Conservation (phyloP, 2,797 vertebrate species). For the Allobates femoralis region DNA sequence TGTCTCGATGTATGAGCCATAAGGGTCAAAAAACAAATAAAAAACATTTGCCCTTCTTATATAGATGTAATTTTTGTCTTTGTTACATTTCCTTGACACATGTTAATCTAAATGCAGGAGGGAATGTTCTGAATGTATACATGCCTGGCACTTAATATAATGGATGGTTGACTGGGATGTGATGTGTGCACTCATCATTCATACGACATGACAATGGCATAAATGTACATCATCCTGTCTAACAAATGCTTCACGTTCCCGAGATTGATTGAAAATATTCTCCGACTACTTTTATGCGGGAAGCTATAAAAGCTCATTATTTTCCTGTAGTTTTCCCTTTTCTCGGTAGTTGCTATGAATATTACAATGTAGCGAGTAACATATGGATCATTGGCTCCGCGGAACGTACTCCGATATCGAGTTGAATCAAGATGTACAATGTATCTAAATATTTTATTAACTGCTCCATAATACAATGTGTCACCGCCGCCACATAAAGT, state of each 20-base stretch:
- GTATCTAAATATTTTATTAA: constrained; percentile 53
- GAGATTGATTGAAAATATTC: constrained; percentile 26
- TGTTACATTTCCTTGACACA: background rate
- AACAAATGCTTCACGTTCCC: constrained; percentile 10
- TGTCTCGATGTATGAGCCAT: background rate
- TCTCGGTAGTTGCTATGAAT: background rate
- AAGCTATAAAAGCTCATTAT: constrained; percentile 16
- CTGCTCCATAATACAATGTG: constrained; percentile 31
- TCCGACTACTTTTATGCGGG: constrained; percentile 20
- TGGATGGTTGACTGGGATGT: constrained; percentile 33
- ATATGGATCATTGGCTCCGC: constrained; percentile 1
- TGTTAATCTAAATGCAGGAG: constrained; percentile 9
- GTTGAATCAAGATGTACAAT: background rate
- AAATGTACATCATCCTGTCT: constrained; percentile 43
- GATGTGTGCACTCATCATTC: constrained; percentile 31
- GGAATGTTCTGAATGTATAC: background rate
- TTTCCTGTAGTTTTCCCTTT: constrained; percentile 3
- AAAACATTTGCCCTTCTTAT: background rate
- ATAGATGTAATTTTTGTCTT: constrained; percentile 4
- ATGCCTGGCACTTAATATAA: constrained; percentile 44
- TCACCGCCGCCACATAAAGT: constrained; percentile 32
- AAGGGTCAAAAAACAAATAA: background rate
- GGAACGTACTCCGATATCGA: background rate
- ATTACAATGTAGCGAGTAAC: constrained; percentile 23
- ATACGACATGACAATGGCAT: constrained; percentile 31